phyloP scores from a whole-genome alignment of 2,113 vertebrate species.

The Seriola rivoliana region DNA sequence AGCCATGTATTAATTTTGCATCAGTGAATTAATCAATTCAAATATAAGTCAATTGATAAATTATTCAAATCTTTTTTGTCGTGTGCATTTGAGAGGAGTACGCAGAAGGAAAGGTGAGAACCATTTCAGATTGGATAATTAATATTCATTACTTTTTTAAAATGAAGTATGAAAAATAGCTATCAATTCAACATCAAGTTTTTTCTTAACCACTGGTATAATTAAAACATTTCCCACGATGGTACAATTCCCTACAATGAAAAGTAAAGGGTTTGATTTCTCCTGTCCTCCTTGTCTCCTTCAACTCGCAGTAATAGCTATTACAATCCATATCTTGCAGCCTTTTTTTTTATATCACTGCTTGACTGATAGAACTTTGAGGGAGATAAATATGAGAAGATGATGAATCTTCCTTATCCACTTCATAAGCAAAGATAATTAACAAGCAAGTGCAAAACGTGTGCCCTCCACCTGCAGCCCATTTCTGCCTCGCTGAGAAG shows the following conservation, averaged over 20 bases:
- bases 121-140: constrained; percentile 89
- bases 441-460: constrained; percentile 46
- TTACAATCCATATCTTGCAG: constrained; percentile 15
- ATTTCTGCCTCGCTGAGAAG: not conserved
- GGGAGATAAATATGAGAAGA: constrained; percentile 58
- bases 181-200: constrained; percentile 68
- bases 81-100: constrained; percentile 69
- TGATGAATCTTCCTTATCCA: constrained; percentile 52
- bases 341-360: constrained; percentile 23
- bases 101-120: constrained; percentile 80
- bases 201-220: constrained; percentile 61
- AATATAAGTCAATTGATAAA: constrained; percentile 95
- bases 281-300: constrained; percentile 27
- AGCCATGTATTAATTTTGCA: constrained; percentile 90
- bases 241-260: constrained; percentile 49
- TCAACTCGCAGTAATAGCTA: constrained; percentile 28
- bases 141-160: constrained; percentile 94
- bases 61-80: constrained; percentile 90
- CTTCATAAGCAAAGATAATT: constrained; percentile 64
- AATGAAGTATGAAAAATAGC: constrained; percentile 84
- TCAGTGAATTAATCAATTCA: constrained; percentile 93
- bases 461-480: constrained; percentile 39
- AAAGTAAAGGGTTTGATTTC: constrained; percentile 47
- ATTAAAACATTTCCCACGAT: constrained; percentile 71
- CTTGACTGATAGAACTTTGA: constrained; percentile 58